Percentiles rank a stretch among this genome's conserved stretches.
These are phyloP conservation scores for Tautogolabrus adspersus DNA, from an alignment of 2,113 vertebrate species.

Conservation along the genomic window DNA sequence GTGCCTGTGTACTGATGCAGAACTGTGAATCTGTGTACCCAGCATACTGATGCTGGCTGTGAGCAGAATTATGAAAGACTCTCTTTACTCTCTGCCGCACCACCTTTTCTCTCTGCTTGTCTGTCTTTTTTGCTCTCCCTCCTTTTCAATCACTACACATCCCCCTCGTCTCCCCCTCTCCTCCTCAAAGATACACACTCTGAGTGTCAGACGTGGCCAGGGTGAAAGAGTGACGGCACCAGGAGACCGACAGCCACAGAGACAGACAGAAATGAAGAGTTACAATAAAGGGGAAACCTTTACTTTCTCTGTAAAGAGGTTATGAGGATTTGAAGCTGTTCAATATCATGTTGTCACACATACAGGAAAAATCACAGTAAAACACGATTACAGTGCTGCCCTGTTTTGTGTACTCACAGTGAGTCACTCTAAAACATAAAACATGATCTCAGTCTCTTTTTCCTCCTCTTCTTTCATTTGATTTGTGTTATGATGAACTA, in stretches of 20 bases:
- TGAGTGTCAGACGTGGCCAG: slow-evolving; percentile 32
- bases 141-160: background rate
- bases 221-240: slow-evolving; percentile 48
- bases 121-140: background rate
- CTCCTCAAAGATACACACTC: slow-evolving; percentile 4
- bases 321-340: background rate
- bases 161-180: too few species aligned
- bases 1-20: slow-evolving; percentile 9
- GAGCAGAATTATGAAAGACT: slow-evolving; percentile 27
- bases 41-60: slow-evolving; percentile 38
- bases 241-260: slow-evolving; percentile 22
- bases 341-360: background rate
- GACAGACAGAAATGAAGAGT: slow-evolving; percentile 22
- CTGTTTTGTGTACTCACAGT: background rate
- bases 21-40: slow-evolving; percentile 16
- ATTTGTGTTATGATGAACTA: slow-evolving; percentile 1
- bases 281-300: background rate
- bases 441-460: slow-evolving; percentile 1
- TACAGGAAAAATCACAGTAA: background rate
- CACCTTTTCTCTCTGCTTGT: background rate
- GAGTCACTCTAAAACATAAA: background rate
- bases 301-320: background rate
- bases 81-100: background rate
- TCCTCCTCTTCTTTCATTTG: slow-evolving; percentile 14
- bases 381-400: background rate